Percentiles rank a stretch among this genome's conserved stretches.
phyloP scores from a whole-genome alignment of 2,113 vertebrate genomes.

The Colossoma macropomum region DNA sequence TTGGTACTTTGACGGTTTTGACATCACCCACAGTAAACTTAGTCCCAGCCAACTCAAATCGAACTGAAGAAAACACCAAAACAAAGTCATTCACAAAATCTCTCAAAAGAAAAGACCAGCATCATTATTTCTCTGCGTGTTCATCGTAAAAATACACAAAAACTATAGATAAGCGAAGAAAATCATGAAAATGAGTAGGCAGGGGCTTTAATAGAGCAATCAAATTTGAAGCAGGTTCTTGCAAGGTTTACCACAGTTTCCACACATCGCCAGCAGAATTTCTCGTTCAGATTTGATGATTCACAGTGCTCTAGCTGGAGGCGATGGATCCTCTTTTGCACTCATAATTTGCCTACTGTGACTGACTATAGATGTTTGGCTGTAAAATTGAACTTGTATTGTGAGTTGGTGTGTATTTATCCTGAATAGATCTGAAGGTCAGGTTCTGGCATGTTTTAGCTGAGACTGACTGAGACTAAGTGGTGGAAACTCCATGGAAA shows the following conservation, averaged over 20 bases:
- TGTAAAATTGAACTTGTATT: constrained; percentile 30
- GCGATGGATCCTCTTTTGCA: not conserved
- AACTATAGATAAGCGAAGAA: too few relatives aligned
- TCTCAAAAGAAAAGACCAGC: too few relatives aligned
- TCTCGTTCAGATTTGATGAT: not conserved
- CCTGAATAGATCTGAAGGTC: not conserved
- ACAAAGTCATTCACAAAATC: too few relatives aligned
- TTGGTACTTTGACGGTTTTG: too few relatives aligned
- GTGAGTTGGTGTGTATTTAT: constrained; percentile 18
- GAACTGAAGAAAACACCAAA: too few relatives aligned
- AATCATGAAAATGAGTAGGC: too few relatives aligned
- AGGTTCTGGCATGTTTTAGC: not conserved
- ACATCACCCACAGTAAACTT: too few relatives aligned
- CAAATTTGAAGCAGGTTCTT: not conserved
- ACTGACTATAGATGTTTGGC: constrained; percentile 37
- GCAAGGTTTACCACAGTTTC: not conserved
- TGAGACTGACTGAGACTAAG: not conserved
- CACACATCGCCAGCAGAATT: not conserved
- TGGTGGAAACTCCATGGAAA: not conserved
- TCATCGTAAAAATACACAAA: too few relatives aligned
- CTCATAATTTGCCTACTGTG: not conserved
- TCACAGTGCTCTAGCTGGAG: not conserved
- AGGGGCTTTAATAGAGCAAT: too few relatives aligned
- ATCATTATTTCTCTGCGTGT: too few relatives aligned
- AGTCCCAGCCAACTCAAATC: too few relatives aligned